Evolutionary conservation across 35 echinoderm and acorn worm species (phyloP).

Genomic region (Ophioderma brevispina): DNA sequence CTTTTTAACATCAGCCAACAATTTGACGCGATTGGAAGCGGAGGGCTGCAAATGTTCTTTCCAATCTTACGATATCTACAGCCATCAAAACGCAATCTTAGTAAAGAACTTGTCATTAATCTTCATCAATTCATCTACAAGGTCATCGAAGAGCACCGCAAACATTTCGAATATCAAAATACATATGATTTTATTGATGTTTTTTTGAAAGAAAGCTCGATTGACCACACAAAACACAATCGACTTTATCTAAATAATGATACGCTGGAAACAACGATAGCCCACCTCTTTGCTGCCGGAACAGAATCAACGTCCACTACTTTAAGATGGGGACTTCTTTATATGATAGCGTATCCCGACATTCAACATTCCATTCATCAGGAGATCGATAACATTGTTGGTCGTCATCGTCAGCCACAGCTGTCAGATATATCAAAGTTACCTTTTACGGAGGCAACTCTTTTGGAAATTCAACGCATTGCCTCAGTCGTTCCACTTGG

Average conservation of each 20-base stretch:
- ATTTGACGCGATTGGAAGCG: constrained; percentile 1
- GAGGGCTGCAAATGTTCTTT: constrained; percentile 14
- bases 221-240: not conserved
- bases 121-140: constrained; percentile 24
- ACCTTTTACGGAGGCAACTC: not conserved
- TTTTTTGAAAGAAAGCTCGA: constrained; percentile 44
- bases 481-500: not conserved
- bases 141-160: not conserved
- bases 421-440: not conserved
- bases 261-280: not conserved
- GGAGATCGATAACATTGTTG: not conserved
- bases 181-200: constrained; percentile 56
- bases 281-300: not conserved
- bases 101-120: not conserved
- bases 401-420: not conserved
- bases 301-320: not conserved
- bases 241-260: not conserved
- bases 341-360: not conserved
- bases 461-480: not conserved
- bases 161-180: not conserved
- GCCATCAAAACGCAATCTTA: not conserved
- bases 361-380: not conserved
- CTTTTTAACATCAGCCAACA: constrained; percentile 15
- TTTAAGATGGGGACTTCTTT: not conserved
- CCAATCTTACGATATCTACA: constrained; percentile 24